Evolutionary conservation across 2,888 invertebrate species (phyloP), one percentile per base, ranked within the genome.

Genomic region (Conops quadrifasciatus): DNA sequence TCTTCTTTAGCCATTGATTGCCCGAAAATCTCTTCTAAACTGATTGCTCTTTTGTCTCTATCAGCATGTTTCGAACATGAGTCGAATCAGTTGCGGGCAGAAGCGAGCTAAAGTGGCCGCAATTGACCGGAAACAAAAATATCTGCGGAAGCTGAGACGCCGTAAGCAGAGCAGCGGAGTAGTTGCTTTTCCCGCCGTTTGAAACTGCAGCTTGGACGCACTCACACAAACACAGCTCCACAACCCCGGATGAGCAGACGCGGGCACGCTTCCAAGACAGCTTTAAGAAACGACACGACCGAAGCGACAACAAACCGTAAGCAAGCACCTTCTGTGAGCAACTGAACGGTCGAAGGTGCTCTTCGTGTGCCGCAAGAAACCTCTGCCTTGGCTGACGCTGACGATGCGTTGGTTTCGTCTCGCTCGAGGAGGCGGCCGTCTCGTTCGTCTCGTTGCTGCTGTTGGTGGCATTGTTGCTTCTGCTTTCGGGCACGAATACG

Each of bases 271-370:
- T 64, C n/a, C 30, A 19, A 36, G 9, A 21, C 5, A 2, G 49
- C 47, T 36, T 36, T 4, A 62, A 30, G 59, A 28, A 64, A 72
- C 73, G 64, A 62, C 21, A 59, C 64, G 53, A 72, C 36, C 67
- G 63, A 72, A 67, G 71, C n/a, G 11, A 58, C 58, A 60, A 45
- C 74, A 74, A n/a, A 76, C 77, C 76, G 77, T 76, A 72, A 75
- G 74, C 76, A 68, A 74, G 60, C 76, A 76, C 75, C 74, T 77
- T 75, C 73, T 72, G 74, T 75, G 76, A 77, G 75, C 75, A 73
- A 77, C 78, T 77, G 75, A 76, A 67, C 67, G 65, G 70, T 69
- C 72, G 70, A 77, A 75, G 75, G 74, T 75, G 75, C 73, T 74
- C 30, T 30, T 45, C 30, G 51, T 26, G 53, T 24, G 63, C 30